Base-by-base conservation (phyloP, 2,797 vertebrate species). In the Sebastes kiyomatsui region DNA sequence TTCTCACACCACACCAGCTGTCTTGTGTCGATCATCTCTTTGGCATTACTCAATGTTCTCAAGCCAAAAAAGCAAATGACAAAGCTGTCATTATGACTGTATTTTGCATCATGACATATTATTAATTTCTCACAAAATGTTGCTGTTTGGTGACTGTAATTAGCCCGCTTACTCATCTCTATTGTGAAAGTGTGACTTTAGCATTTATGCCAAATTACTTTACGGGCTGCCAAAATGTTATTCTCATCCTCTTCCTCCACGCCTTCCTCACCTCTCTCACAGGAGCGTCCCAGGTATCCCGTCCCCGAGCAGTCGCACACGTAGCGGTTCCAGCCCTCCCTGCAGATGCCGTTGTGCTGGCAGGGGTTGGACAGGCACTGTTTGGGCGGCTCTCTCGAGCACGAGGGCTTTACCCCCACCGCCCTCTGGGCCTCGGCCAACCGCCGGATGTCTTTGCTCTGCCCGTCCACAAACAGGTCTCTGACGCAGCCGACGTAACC, bases 311-410 rank as follows among this genome's bases (percentile, higher is more conserved):
- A 96, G 94, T 99, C 98, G 18, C 98, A 99, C 77, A 99, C 97
- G 6, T 98, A 99, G 90, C 98, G 96, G 90, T 99, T 99, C 98
- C 98, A 99, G 77, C 98, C 98, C 89, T 99, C 98, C 84, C 98
- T 96, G 95, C 98, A 99, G 33, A 96, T 87, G 87, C 98, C 98
- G 20, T 96, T 99, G 96, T 99, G 99, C 91, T 97, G 97, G 91
- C 98, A 99, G 30, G 98, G 98, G 93, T 99, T 99, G 95, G 97
- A 99, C 90, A 99, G 96, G 93, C 99, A 99, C 92, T 98, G 98
- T 85, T 99, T 99, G 62, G 98, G 97, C 4, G 96, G 96, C 91
- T 99, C 98, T 90, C 96, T 96, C 20, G 98, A 98, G 91, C 99
- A 99, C 3, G 98, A 99, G 4, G 98, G 98, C 90, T 99, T 99